These are phyloP conservation scores for Polyodon spathula DNA, from an alignment of 2,113 vertebrate genomes.

Conservation along the genomic window DNA sequence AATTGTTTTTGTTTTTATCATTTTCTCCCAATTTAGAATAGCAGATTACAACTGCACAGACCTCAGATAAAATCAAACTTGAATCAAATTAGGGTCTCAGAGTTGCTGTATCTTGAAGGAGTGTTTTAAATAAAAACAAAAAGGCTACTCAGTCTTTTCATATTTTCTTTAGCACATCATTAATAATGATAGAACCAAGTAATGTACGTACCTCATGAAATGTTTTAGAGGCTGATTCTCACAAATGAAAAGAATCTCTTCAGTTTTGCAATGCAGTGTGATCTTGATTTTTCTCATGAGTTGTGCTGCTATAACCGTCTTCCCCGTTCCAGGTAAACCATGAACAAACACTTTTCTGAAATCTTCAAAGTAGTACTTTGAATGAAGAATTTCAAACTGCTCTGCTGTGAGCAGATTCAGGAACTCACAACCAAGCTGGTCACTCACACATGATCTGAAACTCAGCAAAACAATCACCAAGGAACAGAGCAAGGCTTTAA, in stretches of 20 bases:
- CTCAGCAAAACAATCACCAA: slow-evolving; percentile 27
- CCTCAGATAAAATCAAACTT: no score
- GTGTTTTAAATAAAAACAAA: no score
- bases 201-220: slow-evolving; percentile 34
- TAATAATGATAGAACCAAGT: no score
- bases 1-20: no score
- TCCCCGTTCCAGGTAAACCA: slow-evolving; percentile 49
- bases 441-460: slow-evolving; percentile 38
- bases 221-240: slow-evolving; percentile 38
- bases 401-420: slow-evolving; percentile 42
- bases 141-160: no score
- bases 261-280: slow-evolving; percentile 13
- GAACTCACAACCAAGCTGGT: slow-evolving; percentile 35
- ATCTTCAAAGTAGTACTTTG: slow-evolving; percentile 9
- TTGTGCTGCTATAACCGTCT: slow-evolving; percentile 44
- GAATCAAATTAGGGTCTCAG: no score
- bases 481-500: slow-evolving; percentile 23
- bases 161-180: no score
- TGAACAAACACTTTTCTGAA: slow-evolving; percentile 38
- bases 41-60: no score
- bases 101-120: no score
- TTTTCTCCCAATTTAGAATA: no score
- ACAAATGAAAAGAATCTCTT: slow-evolving; percentile 45
- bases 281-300: slow-evolving; percentile 45
- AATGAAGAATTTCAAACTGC: slow-evolving; percentile 39